Percentiles rank a stretch among this genome's conserved stretches.
phyloP scores from a whole-genome alignment of 2,888 invertebrate species.

The Hipparchia sbordonii region DNA sequence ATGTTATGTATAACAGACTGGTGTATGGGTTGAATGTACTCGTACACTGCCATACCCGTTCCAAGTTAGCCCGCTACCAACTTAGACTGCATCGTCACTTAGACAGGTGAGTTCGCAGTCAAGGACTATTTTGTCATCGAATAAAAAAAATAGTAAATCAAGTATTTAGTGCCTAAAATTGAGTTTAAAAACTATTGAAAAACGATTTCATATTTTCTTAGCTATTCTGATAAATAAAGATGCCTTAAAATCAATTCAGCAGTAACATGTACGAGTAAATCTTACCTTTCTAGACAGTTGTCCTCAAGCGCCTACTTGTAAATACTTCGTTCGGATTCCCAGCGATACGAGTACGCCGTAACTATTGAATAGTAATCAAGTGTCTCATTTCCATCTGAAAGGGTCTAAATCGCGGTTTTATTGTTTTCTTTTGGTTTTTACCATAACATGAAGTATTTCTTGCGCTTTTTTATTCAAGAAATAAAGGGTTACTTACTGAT shows the following conservation, averaged over 20 bases:
- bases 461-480: neutral
- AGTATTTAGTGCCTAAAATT: too few relatives aligned
- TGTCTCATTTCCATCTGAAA: constrained; percentile 5
- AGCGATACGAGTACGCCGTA: constrained; percentile 3
- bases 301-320: constrained; percentile 4
- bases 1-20: too few relatives aligned
- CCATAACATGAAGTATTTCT: neutral
- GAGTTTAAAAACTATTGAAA: too few relatives aligned
- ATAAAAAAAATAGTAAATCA: too few relatives aligned
- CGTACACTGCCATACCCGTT: too few relatives aligned
- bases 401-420: constrained; percentile 12
- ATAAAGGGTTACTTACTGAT: neutral
- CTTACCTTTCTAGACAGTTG: neutral
- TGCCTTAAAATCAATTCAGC: neutral
- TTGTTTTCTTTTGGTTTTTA: constrained; percentile 7
- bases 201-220: too few relatives aligned
- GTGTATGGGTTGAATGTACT: too few relatives aligned
- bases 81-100: too few relatives aligned
- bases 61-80: too few relatives aligned
- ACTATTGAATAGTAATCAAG: constrained; percentile 20
- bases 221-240: too few relatives aligned
- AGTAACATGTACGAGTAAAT: neutral
- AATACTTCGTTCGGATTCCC: neutral
- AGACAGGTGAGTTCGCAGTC: too few relatives aligned
- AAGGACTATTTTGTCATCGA: too few relatives aligned